Conservation (phyloP, 2,888 invertebrate genomes). For the Agriopis leucophaearia region DNA sequence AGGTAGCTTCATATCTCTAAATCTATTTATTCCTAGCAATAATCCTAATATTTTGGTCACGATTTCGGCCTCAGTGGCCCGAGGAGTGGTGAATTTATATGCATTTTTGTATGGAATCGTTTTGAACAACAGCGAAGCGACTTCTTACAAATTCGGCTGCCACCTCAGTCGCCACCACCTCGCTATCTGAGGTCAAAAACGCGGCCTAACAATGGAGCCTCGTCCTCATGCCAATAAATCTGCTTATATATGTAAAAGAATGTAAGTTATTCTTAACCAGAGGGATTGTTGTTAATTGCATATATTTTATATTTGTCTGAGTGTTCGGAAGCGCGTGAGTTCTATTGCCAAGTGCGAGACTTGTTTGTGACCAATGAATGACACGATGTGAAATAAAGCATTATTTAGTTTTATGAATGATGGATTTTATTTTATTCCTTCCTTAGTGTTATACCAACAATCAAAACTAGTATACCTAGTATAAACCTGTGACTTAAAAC, state of each 20-base stretch:
- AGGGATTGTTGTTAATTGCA: conserved; percentile 79
- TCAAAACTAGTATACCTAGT: too few relatives aligned
- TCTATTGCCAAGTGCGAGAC: conserved; percentile 74
- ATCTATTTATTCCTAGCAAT: conserved; percentile 27
- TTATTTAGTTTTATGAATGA: conserved; percentile 78
- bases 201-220: conserved; percentile 1
- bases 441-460: neutral
- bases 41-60: neutral
- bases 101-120: neutral
- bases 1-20: conserved; percentile 17
- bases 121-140: neutral
- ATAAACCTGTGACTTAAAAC: too few relatives aligned
- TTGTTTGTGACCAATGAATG: conserved; percentile 82
- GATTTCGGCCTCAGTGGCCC: neutral
- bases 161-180: neutral
- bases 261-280: conserved; percentile 65
- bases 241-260: conserved; percentile 54
- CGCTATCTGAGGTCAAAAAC: neutral
- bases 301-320: conserved; percentile 81
- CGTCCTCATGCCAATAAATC: conserved; percentile 39
- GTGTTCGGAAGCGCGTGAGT: conserved; percentile 68
- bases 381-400: conserved; percentile 85
- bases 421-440: conserved; percentile 54
- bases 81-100: neutral
- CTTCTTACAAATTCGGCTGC: neutral